Evolutionary conservation across 2,797 vertebrate species (phyloP).

Genomic region (Etheostoma nigrum): DNA sequence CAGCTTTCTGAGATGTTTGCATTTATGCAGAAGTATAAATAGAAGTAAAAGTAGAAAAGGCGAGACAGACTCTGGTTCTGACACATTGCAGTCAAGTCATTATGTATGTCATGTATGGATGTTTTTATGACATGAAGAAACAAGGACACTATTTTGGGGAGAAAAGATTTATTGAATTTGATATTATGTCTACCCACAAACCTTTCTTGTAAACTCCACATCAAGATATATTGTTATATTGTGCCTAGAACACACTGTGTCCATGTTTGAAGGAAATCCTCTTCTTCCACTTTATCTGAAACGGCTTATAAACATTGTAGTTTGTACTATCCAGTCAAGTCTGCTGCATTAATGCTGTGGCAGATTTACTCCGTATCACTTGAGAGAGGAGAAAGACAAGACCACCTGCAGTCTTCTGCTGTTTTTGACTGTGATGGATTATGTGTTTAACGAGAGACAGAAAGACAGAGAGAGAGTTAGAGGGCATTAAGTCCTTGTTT

Average conservation of each 20-base stretch:
- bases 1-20: not conserved
- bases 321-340: conserved; percentile 29
- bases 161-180: conserved; percentile 32
- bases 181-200: conserved; percentile 25
- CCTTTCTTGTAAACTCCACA: conserved; percentile 30
- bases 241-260: not conserved
- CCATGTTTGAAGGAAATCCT: conserved; percentile 23
- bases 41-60: conserved; percentile 44
- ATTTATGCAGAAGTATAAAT: not conserved
- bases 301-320: conserved; percentile 33
- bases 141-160: conserved; percentile 4
- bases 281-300: conserved; percentile 18
- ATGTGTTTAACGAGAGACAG: conserved; percentile 52
- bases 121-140: conserved; percentile 33
- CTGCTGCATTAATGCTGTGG: conserved; percentile 31
- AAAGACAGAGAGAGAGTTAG: conserved; percentile 48
- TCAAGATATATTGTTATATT: conserved; percentile 32
- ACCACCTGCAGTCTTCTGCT: conserved; percentile 55
- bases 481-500: conserved; percentile 58
- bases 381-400: conserved; percentile 40
- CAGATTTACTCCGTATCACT: conserved; percentile 50
- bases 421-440: conserved; percentile 72
- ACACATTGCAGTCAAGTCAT: conserved; percentile 31
- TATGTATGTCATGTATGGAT: not conserved
- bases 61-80: conserved; percentile 26